Evolutionary conservation across 2,888 invertebrate genomes (phyloP).

Genomic region (Diarsia rubi): DNA sequence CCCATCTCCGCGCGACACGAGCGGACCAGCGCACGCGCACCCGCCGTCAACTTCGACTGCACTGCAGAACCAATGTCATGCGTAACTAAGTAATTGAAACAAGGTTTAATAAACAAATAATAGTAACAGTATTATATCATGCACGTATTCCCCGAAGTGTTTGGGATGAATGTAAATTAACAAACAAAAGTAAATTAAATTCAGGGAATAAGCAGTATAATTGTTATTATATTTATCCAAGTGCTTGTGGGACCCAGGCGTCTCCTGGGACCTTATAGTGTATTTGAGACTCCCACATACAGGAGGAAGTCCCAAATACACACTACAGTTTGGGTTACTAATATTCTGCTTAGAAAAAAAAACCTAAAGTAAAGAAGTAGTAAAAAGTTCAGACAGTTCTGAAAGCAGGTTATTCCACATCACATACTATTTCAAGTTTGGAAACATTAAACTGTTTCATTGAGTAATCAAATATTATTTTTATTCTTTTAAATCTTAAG

Average conservation of each 20-base stretch:
- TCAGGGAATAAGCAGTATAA: not conserved
- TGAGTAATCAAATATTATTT: not conserved
- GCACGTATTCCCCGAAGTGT: not conserved
- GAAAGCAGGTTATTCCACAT: not conserved
- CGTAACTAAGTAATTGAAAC: conserved; percentile 45
- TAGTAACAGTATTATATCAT: not conserved
- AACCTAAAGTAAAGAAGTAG: not conserved
- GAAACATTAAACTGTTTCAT: not conserved
- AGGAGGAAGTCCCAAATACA: not conserved
- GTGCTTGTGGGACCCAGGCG: not conserved
- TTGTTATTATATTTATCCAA: not conserved
- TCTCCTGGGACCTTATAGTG: not conserved
- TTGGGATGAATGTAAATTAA: not conserved
- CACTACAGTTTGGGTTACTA: not conserved
- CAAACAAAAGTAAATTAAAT: not conserved
- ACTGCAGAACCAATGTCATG: conserved; percentile 84
- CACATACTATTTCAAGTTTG: not conserved
- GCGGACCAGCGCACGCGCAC: conserved; percentile 95
- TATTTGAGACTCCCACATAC: no score
- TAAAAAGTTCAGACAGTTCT: not conserved
- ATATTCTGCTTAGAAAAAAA: not conserved
- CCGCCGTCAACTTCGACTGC: conserved; percentile 94
- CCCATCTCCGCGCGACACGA: conserved; percentile 96
- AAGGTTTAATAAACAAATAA: conserved; percentile 19
- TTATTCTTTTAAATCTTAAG: not conserved